phyloP scores from a whole-genome alignment of 2,888 invertebrate species.

The Dryadula phaetusa region DNA sequence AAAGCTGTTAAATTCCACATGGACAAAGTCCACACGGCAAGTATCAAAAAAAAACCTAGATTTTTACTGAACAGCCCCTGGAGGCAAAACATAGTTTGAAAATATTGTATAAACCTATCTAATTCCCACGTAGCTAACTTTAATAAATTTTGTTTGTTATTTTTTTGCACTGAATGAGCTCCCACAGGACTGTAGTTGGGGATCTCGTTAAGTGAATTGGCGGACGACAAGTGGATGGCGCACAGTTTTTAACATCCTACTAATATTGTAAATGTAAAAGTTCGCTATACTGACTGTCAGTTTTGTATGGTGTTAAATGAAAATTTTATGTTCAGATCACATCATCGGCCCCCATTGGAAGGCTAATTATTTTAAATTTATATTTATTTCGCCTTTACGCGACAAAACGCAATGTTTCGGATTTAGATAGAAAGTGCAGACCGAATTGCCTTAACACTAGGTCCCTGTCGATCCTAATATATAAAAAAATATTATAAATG shows the following conservation, averaged over 20 bases:
- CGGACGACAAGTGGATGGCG: slow-evolving; percentile 16
- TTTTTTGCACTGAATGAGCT: not conserved
- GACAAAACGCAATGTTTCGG: no score
- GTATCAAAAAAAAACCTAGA: not conserved
- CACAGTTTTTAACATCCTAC: slow-evolving; percentile 10
- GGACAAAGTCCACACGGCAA: no score
- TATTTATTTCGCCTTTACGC: no score
- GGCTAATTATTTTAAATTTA: no score
- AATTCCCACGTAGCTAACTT: slow-evolving; percentile 10
- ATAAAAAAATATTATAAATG: no score
- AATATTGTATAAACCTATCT: slow-evolving; percentile 19
- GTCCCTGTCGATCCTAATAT: no score
- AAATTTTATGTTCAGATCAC: no score
- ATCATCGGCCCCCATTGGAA: no score
- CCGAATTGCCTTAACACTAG: no score
- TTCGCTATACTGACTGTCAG: not conserved
- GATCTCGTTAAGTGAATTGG: slow-evolving; percentile 21
- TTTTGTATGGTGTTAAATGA: not conserved
- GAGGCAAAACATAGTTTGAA: slow-evolving; percentile 11
- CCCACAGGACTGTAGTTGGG: slow-evolving; percentile 4
- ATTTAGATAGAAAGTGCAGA: no score
- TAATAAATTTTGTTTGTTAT: slow-evolving; percentile 8
- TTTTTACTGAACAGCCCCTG: not conserved
- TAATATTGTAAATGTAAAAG: slow-evolving; percentile 8
- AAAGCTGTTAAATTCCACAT: no score